Base-by-base conservation (phyloP, 2,888 invertebrate species). In the Scelioninae gen. 1 region DNA sequence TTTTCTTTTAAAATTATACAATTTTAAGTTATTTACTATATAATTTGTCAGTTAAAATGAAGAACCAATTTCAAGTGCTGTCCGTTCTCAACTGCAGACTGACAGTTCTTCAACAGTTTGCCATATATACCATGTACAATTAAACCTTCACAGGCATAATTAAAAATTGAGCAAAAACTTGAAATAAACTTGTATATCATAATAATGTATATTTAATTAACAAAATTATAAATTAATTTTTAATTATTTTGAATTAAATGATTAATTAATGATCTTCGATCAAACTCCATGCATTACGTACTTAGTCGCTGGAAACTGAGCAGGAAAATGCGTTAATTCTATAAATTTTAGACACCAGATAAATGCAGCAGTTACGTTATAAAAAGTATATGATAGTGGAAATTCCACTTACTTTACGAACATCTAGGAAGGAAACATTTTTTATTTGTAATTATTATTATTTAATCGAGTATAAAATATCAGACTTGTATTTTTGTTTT, bases 291-390 rank as follows among this genome's bases (percentile, higher is more conserved):
- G 10, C 8, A 38, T 55, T 55, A 55, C 55, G 32, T 13, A n/a
- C n/a, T n/a, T 55, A 2, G 58, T 10, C 3, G 5, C 16, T 13
- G 34, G 40, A 58, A 23, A 9, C 4, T 40, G 32, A 40, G 8
- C 40, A 16, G 38, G 40, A 58, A 58, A 58, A 58, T 23, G 23
- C 32, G 56, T 56, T 15, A 56, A 56, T 34, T 15, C 15, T 49
- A 0, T 5, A 43, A n/a, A n/a, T n/a, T n/a, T 43, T 0, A 43
- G n/a, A 43, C 9, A 13, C 5, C 5, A 13, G 43, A 43, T 43
- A 43, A 43, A 43, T 43, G n/a, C 43, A 5, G n/a, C n/a, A n/a
- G 43, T n/a, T 43, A n/a, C 38, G 43, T 43, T 43, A 43, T 43
- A n/a, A 43, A 43, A 43, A 43, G 11, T 10, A 43, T n/a, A 43